These are phyloP conservation scores for Heliothis virescens DNA, from an alignment of 1,140 invertebrate species.

Conservation along the genomic window DNA sequence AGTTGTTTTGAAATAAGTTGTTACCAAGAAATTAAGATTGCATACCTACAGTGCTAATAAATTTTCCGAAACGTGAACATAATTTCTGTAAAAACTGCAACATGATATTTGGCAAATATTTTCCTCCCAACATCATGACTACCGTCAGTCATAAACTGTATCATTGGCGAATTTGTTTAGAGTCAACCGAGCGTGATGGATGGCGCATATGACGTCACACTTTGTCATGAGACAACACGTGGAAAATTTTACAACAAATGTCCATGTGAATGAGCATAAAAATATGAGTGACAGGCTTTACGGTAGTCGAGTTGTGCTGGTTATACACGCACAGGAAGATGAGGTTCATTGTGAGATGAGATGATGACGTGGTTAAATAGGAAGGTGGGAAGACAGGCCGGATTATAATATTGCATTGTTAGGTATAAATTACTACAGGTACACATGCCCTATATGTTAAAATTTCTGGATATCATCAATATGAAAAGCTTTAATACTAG, in stretches of 20 bases:
- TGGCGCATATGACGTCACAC: slow-evolving; percentile 55
- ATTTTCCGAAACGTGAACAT: too few relatives aligned
- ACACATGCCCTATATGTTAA: not conserved
- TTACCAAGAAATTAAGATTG: too few relatives aligned
- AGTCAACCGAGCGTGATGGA: slow-evolving; percentile 64
- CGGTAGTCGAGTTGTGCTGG: too few relatives aligned
- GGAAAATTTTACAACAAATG: slow-evolving; percentile 64
- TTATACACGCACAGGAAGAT: too few relatives aligned
- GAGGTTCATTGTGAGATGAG: too few relatives aligned
- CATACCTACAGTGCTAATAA: too few relatives aligned
- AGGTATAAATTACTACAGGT: too few relatives aligned
- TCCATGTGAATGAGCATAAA: not conserved
- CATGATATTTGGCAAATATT: not conserved
- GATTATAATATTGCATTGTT: too few relatives aligned
- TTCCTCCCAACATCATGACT: slow-evolving; percentile 1
- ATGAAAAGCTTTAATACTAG: too few relatives aligned
- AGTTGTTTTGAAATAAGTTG: too few relatives aligned
- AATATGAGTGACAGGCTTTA: slow-evolving; percentile 1
- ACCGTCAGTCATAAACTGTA: slow-evolving; percentile 29
- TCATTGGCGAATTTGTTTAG: slow-evolving; percentile 57
- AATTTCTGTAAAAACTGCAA: not conserved
- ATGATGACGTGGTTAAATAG: too few relatives aligned
- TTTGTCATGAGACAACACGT: slow-evolving; percentile 51
- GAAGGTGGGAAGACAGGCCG: too few relatives aligned
- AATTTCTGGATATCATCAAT: not conserved